Evolutionary conservation across 2,888 invertebrate genomes (phyloP).

Genomic region (Dynastes tityus): DNA sequence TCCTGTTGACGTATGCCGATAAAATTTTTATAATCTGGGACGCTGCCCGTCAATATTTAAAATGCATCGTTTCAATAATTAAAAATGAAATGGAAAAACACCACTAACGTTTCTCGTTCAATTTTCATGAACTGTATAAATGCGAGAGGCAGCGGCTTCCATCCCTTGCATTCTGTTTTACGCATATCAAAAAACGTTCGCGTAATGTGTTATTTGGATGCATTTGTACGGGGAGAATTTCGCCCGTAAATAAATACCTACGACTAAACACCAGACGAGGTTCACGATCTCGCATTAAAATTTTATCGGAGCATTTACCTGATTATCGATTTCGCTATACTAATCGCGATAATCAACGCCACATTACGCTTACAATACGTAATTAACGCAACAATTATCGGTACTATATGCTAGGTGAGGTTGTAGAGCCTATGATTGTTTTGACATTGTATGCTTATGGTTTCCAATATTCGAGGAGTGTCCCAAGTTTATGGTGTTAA

Average conservation of each 20-base stretch:
- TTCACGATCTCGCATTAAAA: slow-evolving; percentile 57
- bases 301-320: slow-evolving; percentile 56
- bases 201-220: slow-evolving; percentile 59
- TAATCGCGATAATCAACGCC: not conserved
- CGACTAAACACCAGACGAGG: slow-evolving; percentile 44
- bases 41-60: slow-evolving; percentile 52
- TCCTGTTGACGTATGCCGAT: slow-evolving; percentile 62
- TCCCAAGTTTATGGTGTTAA: too few species aligned
- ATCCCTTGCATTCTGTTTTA: not conserved
- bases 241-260: slow-evolving; percentile 56
- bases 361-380: slow-evolving; percentile 3
- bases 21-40: slow-evolving; percentile 55
- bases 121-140: slow-evolving; percentile 39
- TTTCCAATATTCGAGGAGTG: not conserved
- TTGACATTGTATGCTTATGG: not conserved
- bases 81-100: slow-evolving; percentile 59
- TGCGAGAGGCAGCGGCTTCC: slow-evolving; percentile 34
- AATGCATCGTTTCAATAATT: slow-evolving; percentile 54
- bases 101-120: slow-evolving; percentile 49
- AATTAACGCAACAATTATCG: slow-evolving; percentile 17
- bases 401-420: not conserved
- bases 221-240: slow-evolving; percentile 58
- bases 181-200: slow-evolving; percentile 23
- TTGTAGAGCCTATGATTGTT: not conserved
- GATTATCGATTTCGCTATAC: slow-evolving; percentile 51